These are phyloP conservation scores for Eidolon helvum DNA, from an alignment of 2,113 vertebrate species.

Conservation along the genomic window DNA sequence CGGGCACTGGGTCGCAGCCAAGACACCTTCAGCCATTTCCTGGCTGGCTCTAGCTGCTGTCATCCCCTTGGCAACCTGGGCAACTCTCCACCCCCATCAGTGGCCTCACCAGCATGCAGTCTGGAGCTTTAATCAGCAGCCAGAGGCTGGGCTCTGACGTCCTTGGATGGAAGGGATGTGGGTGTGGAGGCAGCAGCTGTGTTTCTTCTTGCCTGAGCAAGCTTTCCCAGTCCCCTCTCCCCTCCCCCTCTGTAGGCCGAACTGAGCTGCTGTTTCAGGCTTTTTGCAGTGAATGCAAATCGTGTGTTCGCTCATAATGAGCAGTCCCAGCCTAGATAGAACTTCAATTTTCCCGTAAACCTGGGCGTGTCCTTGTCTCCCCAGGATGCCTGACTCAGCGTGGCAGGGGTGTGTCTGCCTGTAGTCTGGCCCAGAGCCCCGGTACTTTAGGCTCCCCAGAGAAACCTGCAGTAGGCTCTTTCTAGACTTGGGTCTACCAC, in stretches of 20 bases:
- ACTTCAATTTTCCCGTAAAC: conserved; percentile 1
- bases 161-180: neutral
- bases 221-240: neutral
- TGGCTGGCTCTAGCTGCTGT: neutral
- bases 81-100: neutral
- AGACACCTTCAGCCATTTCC: neutral
- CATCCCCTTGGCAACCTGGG: neutral
- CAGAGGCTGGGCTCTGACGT: neutral
- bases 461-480: conserved; percentile 24
- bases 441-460: neutral
- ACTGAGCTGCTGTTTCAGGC: neutral
- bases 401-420: conserved; percentile 25
- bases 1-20: neutral
- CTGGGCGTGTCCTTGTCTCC: conserved; percentile 39
- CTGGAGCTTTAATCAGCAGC: neutral
- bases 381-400: conserved; percentile 52
- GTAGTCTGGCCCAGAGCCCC: neutral
- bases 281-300: conserved; percentile 39
- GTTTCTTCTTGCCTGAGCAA: conserved; percentile 49
- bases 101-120: neutral
- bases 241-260: neutral
- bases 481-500: neutral
- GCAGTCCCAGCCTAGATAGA: conserved; percentile 9
- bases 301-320: neutral
- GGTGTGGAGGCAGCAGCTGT: conserved; percentile 41